Percentiles rank a stretch among this genome's conserved stretches.
phyloP scores from a whole-genome alignment of 2,888 invertebrate species.

The Iselma pallidipennis region DNA sequence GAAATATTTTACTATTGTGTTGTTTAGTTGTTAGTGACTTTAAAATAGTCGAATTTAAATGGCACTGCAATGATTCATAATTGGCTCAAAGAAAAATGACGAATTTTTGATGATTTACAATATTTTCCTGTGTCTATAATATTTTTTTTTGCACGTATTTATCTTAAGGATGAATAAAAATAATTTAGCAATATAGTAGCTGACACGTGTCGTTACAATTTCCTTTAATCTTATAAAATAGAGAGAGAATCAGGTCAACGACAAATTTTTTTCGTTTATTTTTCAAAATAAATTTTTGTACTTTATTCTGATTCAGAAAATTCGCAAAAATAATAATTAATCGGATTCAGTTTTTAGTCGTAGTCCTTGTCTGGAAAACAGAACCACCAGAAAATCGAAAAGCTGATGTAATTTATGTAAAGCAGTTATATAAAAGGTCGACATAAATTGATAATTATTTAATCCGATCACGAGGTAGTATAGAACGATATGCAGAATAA shows the following conservation, averaged over 20 bases:
- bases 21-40: too few species aligned
- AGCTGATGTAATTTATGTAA: conserved; percentile 10
- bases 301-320: too few species aligned
- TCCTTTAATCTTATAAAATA: neutral
- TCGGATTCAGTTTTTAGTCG: too few species aligned
- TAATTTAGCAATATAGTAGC: neutral
- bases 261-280: neutral
- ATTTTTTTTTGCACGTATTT: too few species aligned
- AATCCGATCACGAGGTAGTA: conserved; percentile 22
- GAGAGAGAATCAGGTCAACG: neutral
- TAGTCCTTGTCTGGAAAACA: too few species aligned
- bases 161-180: neutral
- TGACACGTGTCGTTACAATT: neutral
- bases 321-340: too few species aligned
- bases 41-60: too few species aligned
- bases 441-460: conserved; percentile 11
- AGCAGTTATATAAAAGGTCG: conserved; percentile 9
- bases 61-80: neutral
- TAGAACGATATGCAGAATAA: conserved; percentile 12
- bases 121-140: neutral
- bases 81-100: neutral
- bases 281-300: too few species aligned
- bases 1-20: neutral
- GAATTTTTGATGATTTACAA: neutral
- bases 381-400: neutral